Conservation (phyloP, 2,797 vertebrate species). For the Leuciscus waleckii region DNA sequence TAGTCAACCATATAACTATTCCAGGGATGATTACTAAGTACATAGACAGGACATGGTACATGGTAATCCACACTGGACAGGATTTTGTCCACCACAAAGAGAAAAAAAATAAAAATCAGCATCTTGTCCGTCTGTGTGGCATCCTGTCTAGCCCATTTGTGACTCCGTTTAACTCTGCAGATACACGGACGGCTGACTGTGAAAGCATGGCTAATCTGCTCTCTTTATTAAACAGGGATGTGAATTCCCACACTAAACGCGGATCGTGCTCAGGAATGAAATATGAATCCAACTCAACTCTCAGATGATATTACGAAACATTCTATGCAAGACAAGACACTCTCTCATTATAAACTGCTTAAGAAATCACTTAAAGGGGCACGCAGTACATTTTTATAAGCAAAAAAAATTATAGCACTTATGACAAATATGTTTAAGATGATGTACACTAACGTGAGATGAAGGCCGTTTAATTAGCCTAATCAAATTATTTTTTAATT, state of each 20-base stretch:
- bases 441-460: background rate
- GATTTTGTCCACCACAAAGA: background rate
- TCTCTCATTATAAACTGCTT: background rate
- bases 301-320: background rate
- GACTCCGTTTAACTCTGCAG: background rate
- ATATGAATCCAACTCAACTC: slow-evolving; percentile 8
- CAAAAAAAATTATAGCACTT: background rate
- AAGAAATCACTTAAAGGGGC: background rate
- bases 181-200: slow-evolving; percentile 42
- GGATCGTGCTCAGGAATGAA: slow-evolving; percentile 1
- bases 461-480: background rate
- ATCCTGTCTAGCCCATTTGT: slow-evolving; percentile 1
- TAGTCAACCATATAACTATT: slow-evolving; percentile 53
- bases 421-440: background rate
- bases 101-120: slow-evolving; percentile 18
- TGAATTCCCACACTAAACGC: slow-evolving; percentile 52
- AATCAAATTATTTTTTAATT: too few species aligned
- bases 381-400: background rate
- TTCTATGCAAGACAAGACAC: background rate
- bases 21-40: slow-evolving; percentile 56
- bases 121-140: slow-evolving; percentile 23
- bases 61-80: slow-evolving; percentile 23
- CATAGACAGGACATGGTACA: slow-evolving; percentile 9
- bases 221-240: slow-evolving; percentile 57
- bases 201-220: slow-evolving; percentile 60